Base-by-base conservation (phyloP, 2,888 invertebrate genomes). In the Pristionchus arcanus region DNA sequence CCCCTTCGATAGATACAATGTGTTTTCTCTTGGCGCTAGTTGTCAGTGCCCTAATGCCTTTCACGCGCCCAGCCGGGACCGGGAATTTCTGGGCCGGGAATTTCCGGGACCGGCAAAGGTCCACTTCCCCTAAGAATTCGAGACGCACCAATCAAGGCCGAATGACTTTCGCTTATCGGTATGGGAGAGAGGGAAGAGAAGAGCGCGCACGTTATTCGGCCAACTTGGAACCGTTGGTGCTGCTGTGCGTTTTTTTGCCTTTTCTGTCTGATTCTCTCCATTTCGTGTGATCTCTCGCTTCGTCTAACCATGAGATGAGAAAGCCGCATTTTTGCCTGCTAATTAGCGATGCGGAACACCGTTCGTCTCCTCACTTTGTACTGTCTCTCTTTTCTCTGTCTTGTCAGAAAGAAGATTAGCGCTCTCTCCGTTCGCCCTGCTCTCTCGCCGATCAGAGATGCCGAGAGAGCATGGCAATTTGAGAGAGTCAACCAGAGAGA, bases 1-100 rank as follows among this genome's bases (percentile, higher is more conserved):
- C 68, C 28, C 31, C 68, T n/a, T n/a, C n/a, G n/a, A n/a, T n/a
- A n/a, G 16, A 71, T 71, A n/a, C 66, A 71, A 71, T 71, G 68
- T 71, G 4, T 71, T 71, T 34, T 71, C 66, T n/a, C 68, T 4
- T 31, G 13, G 1, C 68, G 13, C 15, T 34, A 16, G 28, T 71
- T 71, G 28, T 71, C n/a, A 5, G n/a, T 71, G 68, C n/a, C 13
- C 55, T 55, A 55, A 19, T 55, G 55, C 19, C 13, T 13, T 16
- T 16, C 19, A 19, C 19, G 55, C 55, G 55, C 5, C 15, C n/a
- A n/a, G n/a, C n/a, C 55, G 2, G 55, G n/a, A 28, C n/a, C 11
- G 66, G n/a, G 66, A 21, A n/a, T n/a, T n/a, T n/a, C n/a, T n/a
- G n/a, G n/a, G n/a, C 28, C 13, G 28, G 66, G 13, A 28, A 25